These are phyloP conservation scores for Tenthredo notha DNA, from an alignment of 2,888 invertebrate genomes.

Conservation along the genomic window DNA sequence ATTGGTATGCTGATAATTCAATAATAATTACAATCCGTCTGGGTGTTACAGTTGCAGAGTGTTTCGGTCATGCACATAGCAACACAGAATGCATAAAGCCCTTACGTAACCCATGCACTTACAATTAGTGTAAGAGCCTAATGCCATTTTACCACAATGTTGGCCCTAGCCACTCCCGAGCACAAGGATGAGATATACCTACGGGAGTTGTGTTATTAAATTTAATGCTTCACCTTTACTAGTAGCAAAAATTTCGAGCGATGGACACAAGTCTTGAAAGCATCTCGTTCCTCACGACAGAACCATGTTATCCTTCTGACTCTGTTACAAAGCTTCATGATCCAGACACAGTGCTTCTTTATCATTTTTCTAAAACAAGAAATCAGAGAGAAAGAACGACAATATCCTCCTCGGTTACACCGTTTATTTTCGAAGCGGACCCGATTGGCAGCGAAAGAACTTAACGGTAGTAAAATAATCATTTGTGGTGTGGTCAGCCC, in stretches of 20 bases:
- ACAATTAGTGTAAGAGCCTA: conserved; percentile 38
- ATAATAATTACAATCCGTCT: neutral
- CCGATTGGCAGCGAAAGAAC: neutral
- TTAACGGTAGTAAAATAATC: neutral
- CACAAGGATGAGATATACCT: neutral
- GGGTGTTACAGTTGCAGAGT: neutral
- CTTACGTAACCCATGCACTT: conserved; percentile 21
- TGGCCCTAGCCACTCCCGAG: neutral
- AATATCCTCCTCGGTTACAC: neutral
- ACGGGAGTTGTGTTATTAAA: neutral
- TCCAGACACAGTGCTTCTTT: neutral
- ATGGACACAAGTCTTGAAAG: conserved; percentile 2
- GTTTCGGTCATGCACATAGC: neutral
- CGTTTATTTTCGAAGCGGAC: neutral
- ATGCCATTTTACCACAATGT: conserved; percentile 31
- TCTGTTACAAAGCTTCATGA: neutral
- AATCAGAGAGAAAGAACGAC: neutral
- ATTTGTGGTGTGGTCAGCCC: neutral
- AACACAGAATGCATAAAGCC: neutral
- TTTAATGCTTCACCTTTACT: neutral
- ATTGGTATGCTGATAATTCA: neutral
- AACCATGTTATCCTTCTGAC: conserved; percentile 15
- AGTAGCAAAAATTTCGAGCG: conserved; percentile 9
- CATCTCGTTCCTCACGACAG: neutral
- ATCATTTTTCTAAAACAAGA: neutral